Evolutionary conservation across 1,140 invertebrate genomes (phyloP), one percentile per base, ranked within the genome.

Genomic region (Gyrodactylus bullatarudis): DNA sequence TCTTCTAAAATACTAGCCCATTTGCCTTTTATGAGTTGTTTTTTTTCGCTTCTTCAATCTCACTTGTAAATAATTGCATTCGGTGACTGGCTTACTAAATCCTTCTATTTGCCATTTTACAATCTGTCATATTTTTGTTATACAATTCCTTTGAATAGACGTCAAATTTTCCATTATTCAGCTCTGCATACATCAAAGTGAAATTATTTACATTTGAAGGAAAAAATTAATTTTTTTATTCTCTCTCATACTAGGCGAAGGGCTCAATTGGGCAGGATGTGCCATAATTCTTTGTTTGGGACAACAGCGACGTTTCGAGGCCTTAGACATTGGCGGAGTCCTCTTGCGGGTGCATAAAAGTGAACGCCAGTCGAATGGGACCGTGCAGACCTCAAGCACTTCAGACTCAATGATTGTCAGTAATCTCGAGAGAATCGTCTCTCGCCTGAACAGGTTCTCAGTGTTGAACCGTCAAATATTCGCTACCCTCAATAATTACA

Each of bases 401-500:
- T 25, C 22, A n/a, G 20, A 34, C 24, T 24, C 25, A 25, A n/a
- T 68, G 27, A 54, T 72, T 24, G 70, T 26, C 1, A 71, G 25
- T 20, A 26, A 26, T 23, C 82, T 98, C 76, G 94, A 94, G 78
- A 85, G 88, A 74, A 94, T 98, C 89, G 91, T 95, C 70, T 93
- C 98, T 81, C 85, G 94, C 75, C 94, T 98, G 77, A 85, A 93
- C 72, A 85, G 93, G 74, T 96, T 97, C 82, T 93, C 98, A 84
- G 91, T 97, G 74, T 83, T 97, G 68, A 98, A 98, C 82, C 94
- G 90, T 70, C 93, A 98, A 83, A 95, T 98, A 75, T 97, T 98
- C 83, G 89, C 91, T 22, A 88, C 93, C 68, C 84, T 99, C 26
- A 91, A 93, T 81, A 94, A 96, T 80, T 95, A 93, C 82, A 83